Evolutionary conservation across 1,140 invertebrate genomes (phyloP).

Genomic region (Brachionus manjavacas): DNA sequence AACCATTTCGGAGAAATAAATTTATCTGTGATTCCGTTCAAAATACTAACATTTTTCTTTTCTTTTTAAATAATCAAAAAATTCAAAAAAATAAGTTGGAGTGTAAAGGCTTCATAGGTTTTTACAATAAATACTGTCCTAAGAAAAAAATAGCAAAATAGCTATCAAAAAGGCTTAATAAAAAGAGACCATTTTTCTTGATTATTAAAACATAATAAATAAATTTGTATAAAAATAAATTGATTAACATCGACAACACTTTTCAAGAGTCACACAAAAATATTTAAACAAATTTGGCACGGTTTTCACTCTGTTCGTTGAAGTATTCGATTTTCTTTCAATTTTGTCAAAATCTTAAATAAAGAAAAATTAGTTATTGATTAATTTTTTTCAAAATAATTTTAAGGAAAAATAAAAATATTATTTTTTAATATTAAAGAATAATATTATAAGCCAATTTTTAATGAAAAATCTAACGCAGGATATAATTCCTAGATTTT

Average conservation of each 20-base stretch:
- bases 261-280: background rate
- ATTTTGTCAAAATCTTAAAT: background rate
- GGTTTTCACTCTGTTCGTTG: slow-evolving; percentile 8
- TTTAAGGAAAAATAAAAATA: no score
- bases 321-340: slow-evolving; percentile 33
- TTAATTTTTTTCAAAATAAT: no score
- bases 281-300: background rate
- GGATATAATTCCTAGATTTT: no score
- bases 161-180: background rate
- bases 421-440: no score
- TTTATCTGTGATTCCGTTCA: background rate
- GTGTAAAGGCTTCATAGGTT: background rate
- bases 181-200: background rate
- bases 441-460: no score
- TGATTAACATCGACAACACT: background rate
- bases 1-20: background rate
- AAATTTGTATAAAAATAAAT: background rate
- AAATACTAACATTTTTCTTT: background rate
- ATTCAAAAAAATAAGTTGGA: background rate
- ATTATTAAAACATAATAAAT: background rate
- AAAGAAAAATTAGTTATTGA: background rate
- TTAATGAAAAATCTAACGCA: no score
- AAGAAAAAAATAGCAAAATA: background rate
- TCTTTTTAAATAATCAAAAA: background rate
- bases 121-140: background rate